These are phyloP conservation scores for Eriosoma lanigerum DNA, from an alignment of 1,140 invertebrate species.

Conservation along the genomic window DNA sequence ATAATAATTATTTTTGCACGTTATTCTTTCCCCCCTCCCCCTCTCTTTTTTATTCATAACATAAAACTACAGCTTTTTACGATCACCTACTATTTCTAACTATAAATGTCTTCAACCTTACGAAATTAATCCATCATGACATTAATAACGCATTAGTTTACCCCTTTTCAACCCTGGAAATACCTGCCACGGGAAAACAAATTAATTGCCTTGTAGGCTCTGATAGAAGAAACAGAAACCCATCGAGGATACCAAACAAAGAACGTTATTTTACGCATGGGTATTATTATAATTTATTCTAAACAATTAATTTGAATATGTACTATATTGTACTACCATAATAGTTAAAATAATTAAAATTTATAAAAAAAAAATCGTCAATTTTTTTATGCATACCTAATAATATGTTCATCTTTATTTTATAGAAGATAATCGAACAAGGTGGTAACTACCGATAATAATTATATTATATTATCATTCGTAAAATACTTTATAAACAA, in stretches of 20 bases:
- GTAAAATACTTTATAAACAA: too few species aligned
- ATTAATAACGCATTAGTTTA: constrained; percentile 35
- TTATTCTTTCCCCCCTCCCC: too few species aligned
- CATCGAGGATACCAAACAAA: neutral
- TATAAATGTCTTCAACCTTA: constrained; percentile 14
- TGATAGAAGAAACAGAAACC: neutral
- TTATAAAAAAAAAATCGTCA: too few species aligned
- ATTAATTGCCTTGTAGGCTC: neutral
- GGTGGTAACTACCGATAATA: too few species aligned
- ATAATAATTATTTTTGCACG: too few species aligned
- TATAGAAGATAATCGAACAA: too few species aligned
- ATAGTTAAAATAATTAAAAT: too few species aligned
- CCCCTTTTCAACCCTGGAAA: constrained; percentile 12
- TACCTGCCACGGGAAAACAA: constrained; percentile 15
- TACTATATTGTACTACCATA: too few species aligned
- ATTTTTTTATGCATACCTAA: too few species aligned
- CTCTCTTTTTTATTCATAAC: neutral
- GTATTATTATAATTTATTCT: neutral
- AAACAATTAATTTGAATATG: neutral
- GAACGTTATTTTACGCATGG: neutral
- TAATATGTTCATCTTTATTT: too few species aligned
- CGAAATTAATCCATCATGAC: constrained; percentile 26
- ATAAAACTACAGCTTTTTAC: neutral
- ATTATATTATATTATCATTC: too few species aligned
- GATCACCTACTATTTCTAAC: neutral